A percentile compares a stretch with the other conserved stretches of the same genome.
These are phyloP conservation scores for Scelioninae gen. 1 DNA, from an alignment of 2,888 invertebrate species.

Conservation along the genomic window DNA sequence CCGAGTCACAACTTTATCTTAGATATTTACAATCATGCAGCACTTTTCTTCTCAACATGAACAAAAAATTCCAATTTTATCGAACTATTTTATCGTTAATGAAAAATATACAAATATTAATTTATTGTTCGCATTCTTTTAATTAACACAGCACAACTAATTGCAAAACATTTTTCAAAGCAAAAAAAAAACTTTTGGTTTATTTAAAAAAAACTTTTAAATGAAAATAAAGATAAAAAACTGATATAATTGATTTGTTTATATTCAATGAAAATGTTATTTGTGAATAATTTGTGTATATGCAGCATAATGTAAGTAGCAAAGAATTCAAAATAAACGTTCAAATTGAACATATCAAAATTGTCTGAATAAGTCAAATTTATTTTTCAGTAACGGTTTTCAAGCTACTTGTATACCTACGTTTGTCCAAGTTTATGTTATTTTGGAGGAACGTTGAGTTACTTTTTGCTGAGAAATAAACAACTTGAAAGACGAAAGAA, in stretches of 20 bases:
- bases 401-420: constrained; percentile 25
- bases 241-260: too few relatives aligned
- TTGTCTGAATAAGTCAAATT: constrained; percentile 10
- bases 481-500: constrained; percentile 35
- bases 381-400: constrained; percentile 12
- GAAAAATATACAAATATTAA: too few relatives aligned
- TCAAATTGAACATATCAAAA: background rate
- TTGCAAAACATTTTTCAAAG: too few relatives aligned
- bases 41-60: background rate
- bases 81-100: background rate
- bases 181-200: too few relatives aligned
- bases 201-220: too few relatives aligned
- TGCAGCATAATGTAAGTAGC: constrained; percentile 3
- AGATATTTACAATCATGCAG: constrained; percentile 8
- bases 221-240: too few relatives aligned
- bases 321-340: background rate
- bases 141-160: too few relatives aligned
- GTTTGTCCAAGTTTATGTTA: constrained; percentile 33
- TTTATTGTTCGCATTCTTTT: too few relatives aligned
- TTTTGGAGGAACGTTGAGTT: constrained; percentile 45
- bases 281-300: too few relatives aligned
- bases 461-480: constrained; percentile 42
- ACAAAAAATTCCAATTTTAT: background rate
- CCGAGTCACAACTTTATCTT: constrained; percentile 4
- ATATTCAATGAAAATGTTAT: too few relatives aligned